phyloP scores from a whole-genome alignment of 2,797 vertebrate species.

The Hippoglossus hippoglossus region DNA sequence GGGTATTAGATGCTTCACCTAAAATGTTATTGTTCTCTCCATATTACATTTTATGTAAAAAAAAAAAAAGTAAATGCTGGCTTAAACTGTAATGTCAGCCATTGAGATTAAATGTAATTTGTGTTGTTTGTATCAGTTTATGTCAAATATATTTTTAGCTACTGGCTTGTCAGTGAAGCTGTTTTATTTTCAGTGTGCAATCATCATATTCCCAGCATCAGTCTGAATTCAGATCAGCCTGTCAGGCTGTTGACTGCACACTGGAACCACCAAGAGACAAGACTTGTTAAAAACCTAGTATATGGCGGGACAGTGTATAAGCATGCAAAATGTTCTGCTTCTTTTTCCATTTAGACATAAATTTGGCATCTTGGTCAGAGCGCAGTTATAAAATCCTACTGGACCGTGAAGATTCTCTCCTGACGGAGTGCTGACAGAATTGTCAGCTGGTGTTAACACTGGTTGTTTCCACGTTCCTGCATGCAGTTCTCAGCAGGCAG shows the following conservation, averaged over 20 bases:
- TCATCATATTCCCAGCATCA: background rate
- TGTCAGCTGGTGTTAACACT: too few relatives aligned
- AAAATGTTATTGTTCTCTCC: background rate
- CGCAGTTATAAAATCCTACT: too few relatives aligned
- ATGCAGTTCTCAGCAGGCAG: too few relatives aligned
- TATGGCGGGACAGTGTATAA: too few relatives aligned
- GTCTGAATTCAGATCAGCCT: constrained; percentile 17
- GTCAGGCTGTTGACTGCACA: background rate
- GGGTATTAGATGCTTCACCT: background rate
- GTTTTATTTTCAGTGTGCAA: background rate
- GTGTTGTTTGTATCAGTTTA: background rate
- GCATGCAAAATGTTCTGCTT: too few relatives aligned
- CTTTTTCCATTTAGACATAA: too few relatives aligned
- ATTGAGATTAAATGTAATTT: background rate
- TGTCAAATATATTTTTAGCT: background rate
- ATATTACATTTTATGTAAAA: background rate
- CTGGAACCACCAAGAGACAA: too few relatives aligned
- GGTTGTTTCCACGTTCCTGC: too few relatives aligned
- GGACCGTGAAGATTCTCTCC: too few relatives aligned
- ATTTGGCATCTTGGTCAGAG: too few relatives aligned
- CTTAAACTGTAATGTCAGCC: background rate
- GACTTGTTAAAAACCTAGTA: too few relatives aligned
- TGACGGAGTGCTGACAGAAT: too few relatives aligned
- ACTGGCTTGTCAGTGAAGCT: background rate
- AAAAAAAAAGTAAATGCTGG: background rate